Evolutionary conservation across 2,888 invertebrate genomes (phyloP).

Genomic region (Apamea crenata): DNA sequence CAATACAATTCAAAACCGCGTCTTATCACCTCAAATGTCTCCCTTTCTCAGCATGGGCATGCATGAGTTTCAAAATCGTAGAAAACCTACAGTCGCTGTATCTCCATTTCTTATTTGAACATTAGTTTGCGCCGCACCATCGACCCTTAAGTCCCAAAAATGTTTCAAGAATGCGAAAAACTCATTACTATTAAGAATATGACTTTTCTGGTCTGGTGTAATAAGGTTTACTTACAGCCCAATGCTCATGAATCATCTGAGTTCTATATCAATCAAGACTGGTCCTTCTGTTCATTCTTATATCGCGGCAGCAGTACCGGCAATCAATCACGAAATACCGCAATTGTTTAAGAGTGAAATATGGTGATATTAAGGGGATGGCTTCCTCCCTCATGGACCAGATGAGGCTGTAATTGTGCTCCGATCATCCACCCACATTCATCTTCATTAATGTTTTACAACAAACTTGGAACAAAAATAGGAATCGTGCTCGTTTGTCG

Average conservation of each 20-base stretch:
- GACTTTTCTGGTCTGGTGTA: neutral
- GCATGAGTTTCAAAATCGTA: neutral
- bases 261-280: neutral
- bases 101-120: neutral
- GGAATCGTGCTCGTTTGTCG: conserved; percentile 25
- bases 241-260: neutral
- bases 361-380: conserved; percentile 67
- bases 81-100: neutral
- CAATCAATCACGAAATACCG: conserved; percentile 78
- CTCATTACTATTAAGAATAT: neutral
- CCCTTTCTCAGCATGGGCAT: neutral
- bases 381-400: conserved; percentile 54
- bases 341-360: conserved; percentile 77
- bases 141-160: neutral
- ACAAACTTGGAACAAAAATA: conserved; percentile 60
- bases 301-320: conserved; percentile 52
- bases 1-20: neutral
- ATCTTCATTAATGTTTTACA: conserved; percentile 68
- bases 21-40: neutral
- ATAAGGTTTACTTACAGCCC: neutral
- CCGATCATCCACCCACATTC: conserved; percentile 67
- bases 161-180: neutral
- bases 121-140: neutral
- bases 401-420: conserved; percentile 67
- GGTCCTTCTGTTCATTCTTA: conserved; percentile 22